Evolutionary conservation across 2,888 invertebrate species (phyloP).

Genomic region (Slavum lentiscoides): DNA sequence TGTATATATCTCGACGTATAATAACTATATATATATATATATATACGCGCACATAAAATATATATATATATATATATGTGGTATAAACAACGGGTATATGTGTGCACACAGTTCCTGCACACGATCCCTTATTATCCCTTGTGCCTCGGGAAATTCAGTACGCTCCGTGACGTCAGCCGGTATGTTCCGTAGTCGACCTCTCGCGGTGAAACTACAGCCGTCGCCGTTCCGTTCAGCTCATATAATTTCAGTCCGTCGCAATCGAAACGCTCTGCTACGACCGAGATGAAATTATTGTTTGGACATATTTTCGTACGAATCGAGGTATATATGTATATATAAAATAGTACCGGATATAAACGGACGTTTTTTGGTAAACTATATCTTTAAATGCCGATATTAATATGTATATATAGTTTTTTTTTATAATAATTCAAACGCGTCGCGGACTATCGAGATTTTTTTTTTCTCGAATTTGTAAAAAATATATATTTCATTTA

Average conservation of each 20-base stretch:
- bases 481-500: too few species aligned
- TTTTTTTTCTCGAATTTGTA: too few species aligned
- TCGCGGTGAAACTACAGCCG: background rate
- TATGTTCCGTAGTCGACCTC: background rate
- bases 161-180: slow-evolving; percentile 19
- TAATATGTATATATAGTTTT: too few species aligned
- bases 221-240: too few species aligned
- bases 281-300: slow-evolving; percentile 1
- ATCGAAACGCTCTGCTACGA: background rate
- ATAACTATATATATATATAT: too few species aligned
- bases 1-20: background rate
- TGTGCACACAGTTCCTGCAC: background rate
- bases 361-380: too few species aligned
- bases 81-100: slow-evolving; percentile 33
- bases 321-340: background rate
- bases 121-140: slow-evolving; percentile 36
- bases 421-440: too few species aligned
- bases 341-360: background rate
- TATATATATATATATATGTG: background rate
- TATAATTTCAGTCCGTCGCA: background rate
- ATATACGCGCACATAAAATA: slow-evolving; percentile 1
- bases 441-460: too few species aligned
- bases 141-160: slow-evolving; percentile 25
- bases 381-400: too few species aligned
- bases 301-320: background rate